Conservation (phyloP, 2,113 vertebrate genomes). For the Menidia beryllina region DNA sequence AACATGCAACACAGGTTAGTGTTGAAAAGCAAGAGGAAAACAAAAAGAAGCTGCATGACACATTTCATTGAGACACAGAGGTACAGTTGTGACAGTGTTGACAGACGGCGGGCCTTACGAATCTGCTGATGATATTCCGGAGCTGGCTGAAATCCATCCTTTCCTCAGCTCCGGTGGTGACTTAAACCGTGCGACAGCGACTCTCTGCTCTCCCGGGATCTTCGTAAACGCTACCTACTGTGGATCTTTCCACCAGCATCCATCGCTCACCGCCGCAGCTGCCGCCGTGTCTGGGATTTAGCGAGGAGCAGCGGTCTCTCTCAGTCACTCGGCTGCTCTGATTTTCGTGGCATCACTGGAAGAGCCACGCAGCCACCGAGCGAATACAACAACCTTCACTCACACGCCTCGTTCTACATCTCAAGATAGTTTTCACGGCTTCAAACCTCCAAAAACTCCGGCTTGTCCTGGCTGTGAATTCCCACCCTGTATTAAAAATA, state of each 20-base stretch:
- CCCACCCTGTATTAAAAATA: not conserved
- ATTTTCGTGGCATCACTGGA: slow-evolving; percentile 74
- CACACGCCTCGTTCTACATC: slow-evolving; percentile 56
- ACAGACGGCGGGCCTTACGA: slow-evolving; percentile 70
- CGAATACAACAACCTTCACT: slow-evolving; percentile 25
- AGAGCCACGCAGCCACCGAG: slow-evolving; percentile 65
- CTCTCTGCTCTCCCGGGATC: slow-evolving; percentile 53
- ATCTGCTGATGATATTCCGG: slow-evolving; percentile 81
- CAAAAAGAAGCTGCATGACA: not conserved
- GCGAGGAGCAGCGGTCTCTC: slow-evolving; percentile 62
- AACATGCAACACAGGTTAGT: not conserved
- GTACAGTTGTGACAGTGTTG: slow-evolving; percentile 50
- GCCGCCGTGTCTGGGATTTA: slow-evolving; percentile 54
- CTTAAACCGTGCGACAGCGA: slow-evolving; percentile 44
- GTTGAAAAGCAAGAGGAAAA: not conserved
- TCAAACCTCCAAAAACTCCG: not conserved
- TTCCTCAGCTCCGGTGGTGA: slow-evolving; percentile 46
- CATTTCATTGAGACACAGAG: slow-evolving; percentile 14
- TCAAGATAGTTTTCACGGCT: slow-evolving; percentile 14
- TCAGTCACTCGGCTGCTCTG: slow-evolving; percentile 59
- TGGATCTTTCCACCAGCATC: slow-evolving; percentile 47
- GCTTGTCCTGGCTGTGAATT: not conserved
- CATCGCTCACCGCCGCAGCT: slow-evolving; percentile 57
- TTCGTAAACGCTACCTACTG: slow-evolving; percentile 66
- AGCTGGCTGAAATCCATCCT: slow-evolving; percentile 81